Base-by-base conservation (phyloP, 2,888 invertebrate species). In the Augiades crinisus region DNA sequence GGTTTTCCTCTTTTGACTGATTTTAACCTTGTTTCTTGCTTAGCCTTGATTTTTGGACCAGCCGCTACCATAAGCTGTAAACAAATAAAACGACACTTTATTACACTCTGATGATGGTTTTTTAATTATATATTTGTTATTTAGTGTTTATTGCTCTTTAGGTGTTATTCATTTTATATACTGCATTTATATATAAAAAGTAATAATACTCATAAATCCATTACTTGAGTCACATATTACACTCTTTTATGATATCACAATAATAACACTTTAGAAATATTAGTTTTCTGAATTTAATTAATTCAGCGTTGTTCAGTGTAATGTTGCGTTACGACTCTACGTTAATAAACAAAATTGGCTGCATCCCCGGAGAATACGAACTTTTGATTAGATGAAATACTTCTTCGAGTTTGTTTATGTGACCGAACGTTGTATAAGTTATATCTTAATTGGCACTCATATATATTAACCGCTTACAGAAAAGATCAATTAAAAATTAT, bases 11-110 rank as follows among this genome's bases (percentile, higher is more conserved):
- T 34, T 4, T 50, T 5, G n/a, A 12, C 16, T 43, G 36, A 10
- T 43, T 22, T 12, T 19, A 36, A 19, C 41, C 22, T 30, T 22
- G 21, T 47, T 38, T n/a, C 5, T 19, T 43, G 12, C 5, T 19
- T 43, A 50, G 27, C 36, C 36, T 14, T 10, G 36, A n/a, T n/a
- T 50, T 19, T 10, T 17, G 33, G 13, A 19, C 24, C n/a, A 10
- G 24, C 43, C 21, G 19, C 49, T 34, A 24, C 24, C 24, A 40
- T 36, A 37, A 50, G 37, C 44, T 65, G 64, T 54, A 59, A 58
- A 63, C 59, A 64, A 63, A 56, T 46, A 50, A 53, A 34, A n/a
- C n/a, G n/a, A n/a, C n/a, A n/a, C n/a, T n/a, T n/a, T n/a, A n/a
- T n/a, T n/a, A n/a, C n/a, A n/a, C n/a, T n/a, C n/a, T n/a, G n/a